Evolutionary conservation across 2,888 invertebrate genomes (phyloP), one percentile per base, ranked within the genome.

Genomic region (Polydrusus cervinus): DNA sequence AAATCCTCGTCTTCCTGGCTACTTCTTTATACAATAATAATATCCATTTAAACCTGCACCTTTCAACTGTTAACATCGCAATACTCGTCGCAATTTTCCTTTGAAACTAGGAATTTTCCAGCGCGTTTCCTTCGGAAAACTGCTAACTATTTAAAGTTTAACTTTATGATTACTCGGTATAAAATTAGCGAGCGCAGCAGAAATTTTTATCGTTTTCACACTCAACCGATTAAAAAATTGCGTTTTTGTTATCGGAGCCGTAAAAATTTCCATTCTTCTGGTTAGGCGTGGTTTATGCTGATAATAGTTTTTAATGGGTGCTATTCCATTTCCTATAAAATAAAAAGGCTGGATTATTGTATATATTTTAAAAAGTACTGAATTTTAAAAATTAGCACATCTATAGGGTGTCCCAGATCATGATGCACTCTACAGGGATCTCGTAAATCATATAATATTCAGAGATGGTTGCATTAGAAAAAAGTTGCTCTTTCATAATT

Each of bases 201-300:
- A 30, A 64, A n/a, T 30, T 64, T 64, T 64, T 64, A 64, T 64
- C 49, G 64, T 34, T 5, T 64, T 64, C 64, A 64, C 64, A 64
- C 64, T 64, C 16, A 34, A 14, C 14, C 34, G 57, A 57, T 34
- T 60, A 60, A 60, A 51, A 53, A 60, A 40, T 60, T 60, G 57
- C 57, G 57, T 60, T 60, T 60, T 60, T 11, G 57, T 6, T 60
- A 60, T 60, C 38, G 13, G 16, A 18, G 38, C 38, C 16, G 5
- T 60, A 60, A 60, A 38, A 60, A 60, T 60, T 60, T 40, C 11
- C 57, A 60, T 60, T 38, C 38, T 16, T 60, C 9, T 16, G 3
- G 38, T 57, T 14, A 38, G 2, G 0, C 14, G 16, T 34, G 38
- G 16, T 38, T 1, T 3, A 14, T 16, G 47, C 16, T 47, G 16